These are phyloP conservation scores for Mustela erminea DNA, from an alignment of 2,797 vertebrate species.

Conservation along the genomic window DNA sequence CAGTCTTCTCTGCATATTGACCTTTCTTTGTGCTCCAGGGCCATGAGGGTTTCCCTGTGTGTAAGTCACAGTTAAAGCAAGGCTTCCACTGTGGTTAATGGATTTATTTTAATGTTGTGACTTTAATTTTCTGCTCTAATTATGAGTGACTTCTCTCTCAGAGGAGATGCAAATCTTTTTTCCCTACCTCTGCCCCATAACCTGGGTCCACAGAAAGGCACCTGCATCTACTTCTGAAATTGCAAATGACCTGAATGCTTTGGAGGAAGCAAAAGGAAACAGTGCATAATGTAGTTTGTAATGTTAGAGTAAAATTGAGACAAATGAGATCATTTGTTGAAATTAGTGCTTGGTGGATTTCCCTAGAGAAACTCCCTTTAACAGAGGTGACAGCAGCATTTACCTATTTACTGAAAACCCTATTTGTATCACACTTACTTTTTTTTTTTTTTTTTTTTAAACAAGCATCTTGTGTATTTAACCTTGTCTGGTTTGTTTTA, in stretches of 20 bases:
- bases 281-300: not conserved
- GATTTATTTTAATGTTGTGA: not conserved
- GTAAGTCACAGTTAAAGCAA: not conserved
- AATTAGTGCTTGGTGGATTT: constrained; percentile 25
- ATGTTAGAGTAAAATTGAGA: constrained; percentile 5
- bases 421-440: not conserved
- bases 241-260: constrained; percentile 18
- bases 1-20: not conserved
- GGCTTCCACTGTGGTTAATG: not conserved
- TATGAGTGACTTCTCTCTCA: not conserved
- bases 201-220: not conserved
- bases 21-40: not conserved
- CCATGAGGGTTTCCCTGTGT: too few species aligned
- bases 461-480: not conserved
- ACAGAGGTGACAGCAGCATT: not conserved
- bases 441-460: constrained; percentile 12
- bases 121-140: not conserved
- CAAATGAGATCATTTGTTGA: constrained; percentile 13
- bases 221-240: constrained; percentile 37
- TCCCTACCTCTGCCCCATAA: not conserved
- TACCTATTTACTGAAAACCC: not conserved
- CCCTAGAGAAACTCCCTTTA: constrained; percentile 28
- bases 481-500: constrained; percentile 34
- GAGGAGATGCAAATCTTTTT: not conserved
- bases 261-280: not conserved